Evolutionary conservation across 2,888 invertebrate species (phyloP), one percentile per base, ranked within the genome.

Genomic region (Piscicola geometra): DNA sequence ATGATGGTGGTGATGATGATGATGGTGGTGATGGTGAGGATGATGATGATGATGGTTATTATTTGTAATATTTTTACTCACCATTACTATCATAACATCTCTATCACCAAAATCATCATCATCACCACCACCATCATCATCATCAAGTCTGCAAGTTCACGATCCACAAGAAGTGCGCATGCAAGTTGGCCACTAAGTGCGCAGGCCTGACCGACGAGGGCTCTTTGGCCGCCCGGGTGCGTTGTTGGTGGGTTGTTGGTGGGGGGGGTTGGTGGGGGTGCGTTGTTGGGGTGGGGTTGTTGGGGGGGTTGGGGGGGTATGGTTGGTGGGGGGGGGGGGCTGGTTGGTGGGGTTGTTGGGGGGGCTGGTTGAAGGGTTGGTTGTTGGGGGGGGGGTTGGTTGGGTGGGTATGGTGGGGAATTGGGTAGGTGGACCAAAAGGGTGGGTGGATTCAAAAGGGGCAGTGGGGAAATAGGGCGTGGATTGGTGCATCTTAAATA

Each of bases 91-190:
- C n/a, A n/a, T n/a, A n/a, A n/a, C n/a, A n/a, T n/a, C n/a, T n/a
- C n/a, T n/a, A n/a, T n/a, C n/a, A n/a, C n/a, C n/a, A n/a, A n/a
- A n/a, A n/a, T n/a, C n/a, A n/a, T n/a, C n/a, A n/a, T n/a, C n/a
- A n/a, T n/a, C n/a, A n/a, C n/a, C n/a, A n/a, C n/a, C n/a, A 47
- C 21, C 21, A 47, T 18, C 25, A 56, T 56, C 21, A 56, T n/a
- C n/a, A n/a, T n/a, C n/a, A n/a, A 88, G 90, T 89, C 81, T 97
- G 96, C 87, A 93, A 92, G 85, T 88, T 94, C 80, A 94, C 93
- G 1, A 93, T 94, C 83, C 96, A 97, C 87, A 94, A 93, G 86
- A 95, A 94, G 86, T 96, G 96, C 86, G 92, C 32, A 25, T 25
- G 36, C 30, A 76, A 76, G 52, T 52, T 72, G 32, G 66, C 33